phyloP scores from a whole-genome alignment of 2,113 vertebrate species.

The Halcyon malimbica region DNA sequence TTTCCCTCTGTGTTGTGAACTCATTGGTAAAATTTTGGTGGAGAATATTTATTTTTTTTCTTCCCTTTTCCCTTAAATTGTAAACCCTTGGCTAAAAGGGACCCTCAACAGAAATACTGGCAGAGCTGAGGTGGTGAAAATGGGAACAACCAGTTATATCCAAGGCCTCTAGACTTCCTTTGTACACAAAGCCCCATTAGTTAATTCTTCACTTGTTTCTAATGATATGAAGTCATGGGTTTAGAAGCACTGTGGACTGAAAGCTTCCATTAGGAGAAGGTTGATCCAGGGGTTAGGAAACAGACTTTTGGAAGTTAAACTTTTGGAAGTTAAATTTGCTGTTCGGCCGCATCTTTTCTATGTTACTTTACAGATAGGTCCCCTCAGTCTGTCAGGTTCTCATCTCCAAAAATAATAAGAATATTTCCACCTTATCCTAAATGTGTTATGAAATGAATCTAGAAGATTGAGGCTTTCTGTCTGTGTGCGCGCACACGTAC shows the following conservation, averaged over 20 bases:
- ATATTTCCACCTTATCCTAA: constrained; percentile 23
- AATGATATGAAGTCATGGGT: background rate
- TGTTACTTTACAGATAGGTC: background rate
- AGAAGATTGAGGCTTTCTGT: background rate
- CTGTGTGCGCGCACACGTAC: background rate
- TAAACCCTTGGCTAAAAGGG: background rate
- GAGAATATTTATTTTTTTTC: background rate
- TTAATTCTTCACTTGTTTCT: background rate
- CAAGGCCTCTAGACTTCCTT: background rate
- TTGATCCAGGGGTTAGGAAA: background rate
- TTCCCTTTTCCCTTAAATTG: background rate
- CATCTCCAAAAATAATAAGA: constrained; percentile 27
- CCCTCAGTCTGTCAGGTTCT: background rate
- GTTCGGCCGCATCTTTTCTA: background rate
- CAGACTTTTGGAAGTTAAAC: background rate
- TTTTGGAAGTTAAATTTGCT: constrained; percentile 2
- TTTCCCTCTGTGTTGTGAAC: background rate
- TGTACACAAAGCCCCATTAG: background rate
- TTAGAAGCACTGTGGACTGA: background rate
- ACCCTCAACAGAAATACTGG: background rate
- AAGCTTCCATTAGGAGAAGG: background rate
- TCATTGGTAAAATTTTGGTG: background rate
- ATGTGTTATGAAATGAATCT: constrained; percentile 20
- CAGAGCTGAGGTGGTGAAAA: background rate
- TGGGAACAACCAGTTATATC: background rate